Base-by-base conservation (phyloP, 2,113 vertebrate genomes). In the Xiphorhynchus elegans region DNA sequence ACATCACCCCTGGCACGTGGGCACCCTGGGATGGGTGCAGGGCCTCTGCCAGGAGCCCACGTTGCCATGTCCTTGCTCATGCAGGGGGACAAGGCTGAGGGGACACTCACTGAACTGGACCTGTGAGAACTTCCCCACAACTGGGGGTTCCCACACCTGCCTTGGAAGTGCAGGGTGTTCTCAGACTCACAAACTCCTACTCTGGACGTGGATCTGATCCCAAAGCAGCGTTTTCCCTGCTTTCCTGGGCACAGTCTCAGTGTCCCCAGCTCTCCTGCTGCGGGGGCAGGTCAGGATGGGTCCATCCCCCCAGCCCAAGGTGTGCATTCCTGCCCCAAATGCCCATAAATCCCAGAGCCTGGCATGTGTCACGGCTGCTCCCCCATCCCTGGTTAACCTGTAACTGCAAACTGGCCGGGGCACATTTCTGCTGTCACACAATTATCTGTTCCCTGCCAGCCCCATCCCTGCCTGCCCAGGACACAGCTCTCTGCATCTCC, bases 41-140 rank as follows among this genome's bases (percentile, higher is more conserved):
- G 52, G 15, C 40, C 40, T 42, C 40, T 42, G 40, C 18, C 58
- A 59, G 40, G n/a, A 64, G 7, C 39, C 39, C 52, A 1, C 20
- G 15, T 17, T 0, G 40, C 0, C 42, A 9, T 0, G 0, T 68
- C 31, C 33, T 14, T 9, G 4, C 40, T 80, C 42, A 2, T 37
- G 46, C 1, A 1, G 25, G 25, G 76, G 37, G 44, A 23, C 13
- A 31, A 21, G 16, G 25, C 1, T 47, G 46, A 42, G 46, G 46
- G 17, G 33, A 14, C 58, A 12, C 13, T 21, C 26, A 13, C 35
- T 26, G 50, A 10, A 6, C 40, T 31, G 40, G 46, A 72, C 59
- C 46, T 49, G 33, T 52, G 28, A 52, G 52, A 74, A 62, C 37
- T 63, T 50, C 40, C 42, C 28, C 35, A 29, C 0, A 0, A 33